phyloP scores from a whole-genome alignment of 2,888 invertebrate genomes.

The Hermodice carunculata region DNA sequence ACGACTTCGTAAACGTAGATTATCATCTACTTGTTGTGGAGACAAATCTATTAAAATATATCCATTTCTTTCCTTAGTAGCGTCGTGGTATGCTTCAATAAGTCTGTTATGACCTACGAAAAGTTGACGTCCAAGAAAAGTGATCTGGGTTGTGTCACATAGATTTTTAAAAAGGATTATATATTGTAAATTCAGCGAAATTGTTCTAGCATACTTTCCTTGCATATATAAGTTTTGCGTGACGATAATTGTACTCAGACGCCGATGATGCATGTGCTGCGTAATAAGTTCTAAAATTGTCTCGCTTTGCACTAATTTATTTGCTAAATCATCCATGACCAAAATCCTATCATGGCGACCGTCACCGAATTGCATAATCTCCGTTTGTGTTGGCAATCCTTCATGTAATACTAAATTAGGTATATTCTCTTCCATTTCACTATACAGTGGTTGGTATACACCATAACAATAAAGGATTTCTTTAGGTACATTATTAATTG shows the following conservation, averaged over 20 bases:
- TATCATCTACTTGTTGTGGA: too few relatives aligned
- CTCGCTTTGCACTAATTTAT: background rate
- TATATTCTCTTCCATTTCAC: constrained; percentile 7
- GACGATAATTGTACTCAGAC: background rate
- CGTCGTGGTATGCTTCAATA: too few relatives aligned
- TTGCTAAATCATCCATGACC: background rate
- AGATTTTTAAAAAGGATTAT: background rate
- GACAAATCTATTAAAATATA: too few relatives aligned
- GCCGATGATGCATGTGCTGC: background rate
- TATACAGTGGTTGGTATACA: background rate
- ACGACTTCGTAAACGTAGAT: too few relatives aligned
- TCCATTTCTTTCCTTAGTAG: too few relatives aligned
- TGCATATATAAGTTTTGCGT: background rate
- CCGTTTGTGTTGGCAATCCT: background rate
- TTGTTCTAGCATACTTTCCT: background rate
- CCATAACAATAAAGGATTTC: constrained; percentile 5
- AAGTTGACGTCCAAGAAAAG: background rate
- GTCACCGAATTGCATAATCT: background rate
- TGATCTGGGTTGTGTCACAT: background rate
- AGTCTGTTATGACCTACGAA: background rate
- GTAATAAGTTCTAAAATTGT: constrained; percentile 1
- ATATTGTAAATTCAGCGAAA: background rate
- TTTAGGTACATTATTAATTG: background rate
- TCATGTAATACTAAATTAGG: background rate
- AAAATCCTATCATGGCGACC: background rate